Evolutionary conservation across 2,888 invertebrate species (phyloP).

Genomic region (Drosophila cyrtoloma): DNA sequence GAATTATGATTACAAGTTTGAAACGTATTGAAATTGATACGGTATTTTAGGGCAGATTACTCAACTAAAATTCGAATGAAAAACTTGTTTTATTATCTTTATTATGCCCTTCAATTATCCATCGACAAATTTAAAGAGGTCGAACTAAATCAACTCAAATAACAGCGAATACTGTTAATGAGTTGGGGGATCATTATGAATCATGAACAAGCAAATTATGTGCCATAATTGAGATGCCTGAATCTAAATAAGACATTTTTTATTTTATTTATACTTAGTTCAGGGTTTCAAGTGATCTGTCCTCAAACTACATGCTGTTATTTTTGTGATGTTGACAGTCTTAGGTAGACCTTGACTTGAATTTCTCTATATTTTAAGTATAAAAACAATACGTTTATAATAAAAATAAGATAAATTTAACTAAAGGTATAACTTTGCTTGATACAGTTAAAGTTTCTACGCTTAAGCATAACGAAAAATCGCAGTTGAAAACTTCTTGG

Average conservation of each 20-base stretch:
- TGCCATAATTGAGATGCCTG: not conserved
- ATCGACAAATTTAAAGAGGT: slow-evolving; percentile 13
- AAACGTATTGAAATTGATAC: not conserved
- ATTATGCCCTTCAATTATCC: slow-evolving; percentile 1
- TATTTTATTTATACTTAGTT: not conserved
- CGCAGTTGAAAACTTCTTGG: not conserved
- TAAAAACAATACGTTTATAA: not conserved
- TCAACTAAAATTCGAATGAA: not conserved
- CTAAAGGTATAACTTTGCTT: not conserved
- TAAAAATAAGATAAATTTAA: not conserved
- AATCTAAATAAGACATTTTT: not conserved
- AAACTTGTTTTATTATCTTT: not conserved
- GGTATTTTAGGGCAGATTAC: not conserved
- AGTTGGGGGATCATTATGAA: slow-evolving; percentile 17
- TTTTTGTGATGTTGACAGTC: not conserved
- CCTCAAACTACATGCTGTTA: not conserved
- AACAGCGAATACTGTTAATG: not conserved
- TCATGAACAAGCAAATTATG: slow-evolving; percentile 40
- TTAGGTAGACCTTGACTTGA: not conserved
- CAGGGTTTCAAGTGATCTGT: not conserved
- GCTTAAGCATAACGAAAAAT: slow-evolving; percentile 1
- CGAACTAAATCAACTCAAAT: not conserved
- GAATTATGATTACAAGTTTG: not conserved
- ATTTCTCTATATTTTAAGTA: not conserved
- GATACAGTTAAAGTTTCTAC: not conserved